Percentiles rank a stretch among this genome's conserved stretches.
Evolutionary conservation across 2,888 invertebrate species (phyloP).

Genomic region (Lochmaea capreae): DNA sequence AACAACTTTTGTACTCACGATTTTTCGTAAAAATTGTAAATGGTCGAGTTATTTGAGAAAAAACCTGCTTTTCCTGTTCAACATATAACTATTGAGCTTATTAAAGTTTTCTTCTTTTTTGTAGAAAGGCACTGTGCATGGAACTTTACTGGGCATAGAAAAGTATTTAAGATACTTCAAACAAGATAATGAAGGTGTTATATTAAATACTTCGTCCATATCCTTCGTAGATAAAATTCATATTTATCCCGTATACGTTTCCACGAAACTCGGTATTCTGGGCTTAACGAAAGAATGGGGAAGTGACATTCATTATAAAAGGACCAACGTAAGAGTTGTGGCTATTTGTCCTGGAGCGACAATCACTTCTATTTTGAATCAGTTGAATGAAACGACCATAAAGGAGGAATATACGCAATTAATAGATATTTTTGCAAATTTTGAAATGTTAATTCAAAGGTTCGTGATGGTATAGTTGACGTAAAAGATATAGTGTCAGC

Average conservation of each 20-base stretch:
- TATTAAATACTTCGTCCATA: constrained; percentile 42
- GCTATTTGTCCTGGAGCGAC: constrained; percentile 69
- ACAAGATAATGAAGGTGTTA: constrained; percentile 44
- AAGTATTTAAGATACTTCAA: constrained; percentile 43
- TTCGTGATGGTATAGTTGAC: too few species aligned
- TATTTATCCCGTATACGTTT: constrained; percentile 1
- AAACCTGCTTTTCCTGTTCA: too few species aligned
- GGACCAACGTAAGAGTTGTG: constrained; percentile 67
- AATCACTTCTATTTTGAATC: constrained; percentile 53
- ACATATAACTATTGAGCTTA: too few species aligned
- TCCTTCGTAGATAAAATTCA: constrained; percentile 27
- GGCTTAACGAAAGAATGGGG: constrained; percentile 45
- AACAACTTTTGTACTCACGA: too few species aligned
- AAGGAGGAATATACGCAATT: neutral
- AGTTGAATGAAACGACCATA: neutral
- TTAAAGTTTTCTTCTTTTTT: constrained; percentile 37
- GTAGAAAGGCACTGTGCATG: constrained; percentile 52
- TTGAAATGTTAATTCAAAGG: neutral
- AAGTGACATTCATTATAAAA: constrained; percentile 53
- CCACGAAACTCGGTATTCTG: constrained; percentile 15
- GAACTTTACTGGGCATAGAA: constrained; percentile 46
- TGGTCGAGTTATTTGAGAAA: too few species aligned
- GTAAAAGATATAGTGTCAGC: too few species aligned
- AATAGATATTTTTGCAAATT: neutral
- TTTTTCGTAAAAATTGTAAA: too few species aligned